Base-by-base conservation (phyloP, 2,113 vertebrate genomes). In the Anarrhichthys ocellatus region DNA sequence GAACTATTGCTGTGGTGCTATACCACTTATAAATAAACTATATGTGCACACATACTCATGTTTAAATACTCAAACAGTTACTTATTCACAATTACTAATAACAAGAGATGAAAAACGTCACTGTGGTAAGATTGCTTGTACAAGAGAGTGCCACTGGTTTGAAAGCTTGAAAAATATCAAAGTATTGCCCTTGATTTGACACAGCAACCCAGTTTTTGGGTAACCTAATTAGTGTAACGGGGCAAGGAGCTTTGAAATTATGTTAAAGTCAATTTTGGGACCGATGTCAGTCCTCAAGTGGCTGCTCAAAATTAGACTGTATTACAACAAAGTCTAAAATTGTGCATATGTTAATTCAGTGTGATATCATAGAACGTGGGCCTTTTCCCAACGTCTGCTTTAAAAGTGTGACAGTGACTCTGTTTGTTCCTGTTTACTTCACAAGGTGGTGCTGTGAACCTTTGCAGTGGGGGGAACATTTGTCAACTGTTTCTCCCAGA, bases 371-470 rank as follows among this genome's bases (percentile, higher is more conserved):
- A 15, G 9, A 38, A 1, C 38, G 3, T 9, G n/a, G 22, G 14
- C 6, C 38, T 14, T 44, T 46, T 50, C 0, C 27, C n/a, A 74
- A 0, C 6, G 27, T 36, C 50, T 54, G 1, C 46, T 22, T 62
- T 17, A 29, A 62, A 79, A 42, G 32, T 59, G 2, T 61, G 46
- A 69, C 48, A 36, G 6, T 42, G 14, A 9, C 17, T 73, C 6
- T 61, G 42, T 40, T 66, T 61, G 36, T 84, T 77, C 73, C 81
- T 76, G n/a, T 63, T 11, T 79, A 2, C 76, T 27, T 36, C 91
- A 91, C 88, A 83, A 85, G 89, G 83, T 85, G 92, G 91, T 83
- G 40, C 82, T 91, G 73, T 85, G 17, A n/a, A 34, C n/a, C 71
- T 82, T 83, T 78, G n/a, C 17, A 40, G 27, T 48, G n/a, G n/a